Base-by-base conservation (phyloP, 2,797 vertebrate genomes). In the Ceyx erithaca region DNA sequence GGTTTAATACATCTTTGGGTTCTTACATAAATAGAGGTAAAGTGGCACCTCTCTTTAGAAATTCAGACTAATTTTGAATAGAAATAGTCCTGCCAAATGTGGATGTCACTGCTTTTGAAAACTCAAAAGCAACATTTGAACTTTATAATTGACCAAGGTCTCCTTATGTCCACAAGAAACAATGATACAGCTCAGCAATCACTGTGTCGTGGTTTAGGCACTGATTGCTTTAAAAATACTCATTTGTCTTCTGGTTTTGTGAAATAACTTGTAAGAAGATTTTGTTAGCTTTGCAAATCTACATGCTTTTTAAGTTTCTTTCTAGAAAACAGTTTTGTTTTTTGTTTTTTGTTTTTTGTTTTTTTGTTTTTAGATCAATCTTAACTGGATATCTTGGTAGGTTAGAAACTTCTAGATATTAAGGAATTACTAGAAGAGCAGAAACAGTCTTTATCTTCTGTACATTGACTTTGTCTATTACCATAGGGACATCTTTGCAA, bases 111-210 rank as follows among this genome's bases (percentile, higher is more conserved):
- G 58, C 46, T 63, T 85, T 81, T 66, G 67, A 69, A 57, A 40
- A 48, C 43, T 84, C 31, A 86, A 45, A 88, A 76, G 31, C 22
- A 69, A 37, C 23, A n/a, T 48, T 78, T 81, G 58, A 92, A 57
- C 37, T 81, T 10, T 51, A 14, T 40, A 70, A 67, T 61, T 93
- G 63, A 63, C 67, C 73, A 94, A 81, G 88, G 84, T 92, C 52
- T 77, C 7, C 51, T 69, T 21, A 12, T 52, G 48, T 49, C 55
- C 52, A 45, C 1, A 5, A 79, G 67, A 76, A 83, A 82, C 25
- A 49, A 35, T 45, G 73, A 46, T n/a, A 59, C 14, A 81, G 18
- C 59, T 59, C 68, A 90, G 30, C 28, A 82, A 35, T 80, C 57
- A 51, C 41, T 40, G 15, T 28, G 18, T 62, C 0, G 2, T 85